A percentile compares a stretch with the other conserved stretches of the same genome.
Conservation (phyloP, 1,140 invertebrate species). For the Danaus plexippus region DNA sequence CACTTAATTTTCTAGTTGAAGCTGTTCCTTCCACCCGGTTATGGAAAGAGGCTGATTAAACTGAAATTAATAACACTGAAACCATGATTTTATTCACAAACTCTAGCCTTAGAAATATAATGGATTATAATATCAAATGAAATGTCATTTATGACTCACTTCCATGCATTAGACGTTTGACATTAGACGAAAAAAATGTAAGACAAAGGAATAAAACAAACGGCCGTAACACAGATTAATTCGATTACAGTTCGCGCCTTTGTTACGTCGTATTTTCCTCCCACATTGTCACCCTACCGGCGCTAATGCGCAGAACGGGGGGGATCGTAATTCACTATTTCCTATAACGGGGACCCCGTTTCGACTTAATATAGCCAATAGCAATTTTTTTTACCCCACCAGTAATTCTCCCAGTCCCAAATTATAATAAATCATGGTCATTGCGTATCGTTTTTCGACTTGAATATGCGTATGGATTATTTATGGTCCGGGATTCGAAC, state of each 20-base stretch:
- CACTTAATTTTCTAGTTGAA: no score
- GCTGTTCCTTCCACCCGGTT: no score
- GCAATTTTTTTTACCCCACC: conserved; percentile 36
- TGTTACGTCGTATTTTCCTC: conserved; percentile 20
- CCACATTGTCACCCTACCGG: conserved; percentile 31
- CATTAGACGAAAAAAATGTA: conserved; percentile 9
- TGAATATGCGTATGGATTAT: conserved; percentile 26
- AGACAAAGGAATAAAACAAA: conserved; percentile 19
- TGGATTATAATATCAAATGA: no score
- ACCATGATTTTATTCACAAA: no score
- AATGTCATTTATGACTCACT: conserved; percentile 4
- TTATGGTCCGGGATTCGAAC: conserved; percentile 16
- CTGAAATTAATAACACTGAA: no score
- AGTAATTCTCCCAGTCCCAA: conserved; percentile 40
- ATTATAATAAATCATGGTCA: conserved; percentile 50
- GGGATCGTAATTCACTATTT: conserved; percentile 41
- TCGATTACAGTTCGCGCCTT: conserved; percentile 33
- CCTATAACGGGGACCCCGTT: conserved; percentile 12
- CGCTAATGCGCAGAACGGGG: conserved; percentile 27
- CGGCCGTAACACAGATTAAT: conserved; percentile 26
- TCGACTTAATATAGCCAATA: conserved; percentile 41
- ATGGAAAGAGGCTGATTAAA: no score
- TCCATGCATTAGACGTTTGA: conserved; percentile 9
- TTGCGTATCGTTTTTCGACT: conserved; percentile 26
- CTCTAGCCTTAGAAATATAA: no score